Evolutionary conservation across 2,113 vertebrate species (phyloP).

Genomic region (Calcarius ornatus): DNA sequence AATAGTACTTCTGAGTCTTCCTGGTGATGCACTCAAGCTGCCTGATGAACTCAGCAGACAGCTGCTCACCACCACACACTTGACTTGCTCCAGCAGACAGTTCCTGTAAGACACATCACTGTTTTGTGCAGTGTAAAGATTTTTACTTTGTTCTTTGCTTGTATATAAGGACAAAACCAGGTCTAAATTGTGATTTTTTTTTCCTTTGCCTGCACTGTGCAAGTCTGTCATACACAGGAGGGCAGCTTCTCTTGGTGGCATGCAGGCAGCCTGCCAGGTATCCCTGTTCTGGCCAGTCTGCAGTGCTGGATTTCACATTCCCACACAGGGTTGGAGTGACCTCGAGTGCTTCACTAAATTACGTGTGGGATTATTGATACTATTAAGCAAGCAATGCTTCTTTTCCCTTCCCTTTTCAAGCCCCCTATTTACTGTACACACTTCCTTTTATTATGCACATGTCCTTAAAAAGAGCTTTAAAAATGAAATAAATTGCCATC

Average conservation of each 20-base stretch:
- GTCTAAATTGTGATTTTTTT: neutral
- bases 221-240: neutral
- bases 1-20: neutral
- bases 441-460: neutral
- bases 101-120: neutral
- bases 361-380: neutral
- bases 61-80: neutral
- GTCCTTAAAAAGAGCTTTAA: neutral
- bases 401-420: neutral
- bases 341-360: neutral
- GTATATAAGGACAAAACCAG: neutral
- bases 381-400: neutral
- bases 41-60: neutral
- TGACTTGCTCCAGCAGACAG: neutral
- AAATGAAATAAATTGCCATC: neutral
- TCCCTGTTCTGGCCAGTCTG: neutral
- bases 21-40: neutral
- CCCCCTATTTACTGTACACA: neutral
- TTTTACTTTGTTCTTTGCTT: neutral
- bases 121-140: neutral
- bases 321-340: neutral
- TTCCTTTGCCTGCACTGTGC: neutral
- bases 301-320: neutral
- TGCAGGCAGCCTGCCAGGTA: rapidly evolving
- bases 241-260: neutral